Evolutionary conservation across 2,888 invertebrate genomes (phyloP), one percentile per base, ranked within the genome.

Genomic region (Epirrhoe alternata): DNA sequence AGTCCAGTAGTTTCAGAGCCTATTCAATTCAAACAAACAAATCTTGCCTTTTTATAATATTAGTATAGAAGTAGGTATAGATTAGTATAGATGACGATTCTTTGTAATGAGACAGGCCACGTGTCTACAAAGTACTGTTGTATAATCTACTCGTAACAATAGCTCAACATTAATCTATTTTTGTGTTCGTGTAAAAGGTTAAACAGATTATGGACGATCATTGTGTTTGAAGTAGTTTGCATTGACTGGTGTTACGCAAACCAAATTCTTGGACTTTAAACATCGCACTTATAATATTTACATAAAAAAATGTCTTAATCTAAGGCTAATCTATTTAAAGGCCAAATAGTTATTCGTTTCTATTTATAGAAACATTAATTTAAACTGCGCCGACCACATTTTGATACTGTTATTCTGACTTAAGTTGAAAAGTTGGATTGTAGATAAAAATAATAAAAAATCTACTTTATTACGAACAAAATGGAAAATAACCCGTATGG

Each of bases 201-300:
- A n/a, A 47, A n/a, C 14, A 14, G 6, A 47, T 47, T 47, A 47
- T 47, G 47, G 2, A 7, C 7, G 33, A 4, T 14, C 14, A 47
- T 47, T 47, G 14, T 6, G 47, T 16, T 50, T 50, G 0, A 3
- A 50, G 49, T 10, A 10, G 49, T 50, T 50, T 8, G 17, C 16
- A 50, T 8, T 50, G 49, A 49, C 17, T 16, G 16, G 17, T 42
- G 35, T 42, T 42, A 54, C 38, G 54, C 17, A 42, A 54, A 54
- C 38, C 10, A 6, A 54, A 55, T 47, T 47, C 10, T 56, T 1
- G 31, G 30, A 38, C 31, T 56, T 56, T 31, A 31, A 45, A 30
- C 30, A 45, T 42, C 8, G 7, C 35, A 24, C 24, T n/a, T n/a
- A 24, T 24, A 24, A 24, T 24, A 24, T 24, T 24, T 24, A 24